phyloP scores from a whole-genome alignment of 2,888 invertebrate species.

The Melinopterus prodromus region DNA sequence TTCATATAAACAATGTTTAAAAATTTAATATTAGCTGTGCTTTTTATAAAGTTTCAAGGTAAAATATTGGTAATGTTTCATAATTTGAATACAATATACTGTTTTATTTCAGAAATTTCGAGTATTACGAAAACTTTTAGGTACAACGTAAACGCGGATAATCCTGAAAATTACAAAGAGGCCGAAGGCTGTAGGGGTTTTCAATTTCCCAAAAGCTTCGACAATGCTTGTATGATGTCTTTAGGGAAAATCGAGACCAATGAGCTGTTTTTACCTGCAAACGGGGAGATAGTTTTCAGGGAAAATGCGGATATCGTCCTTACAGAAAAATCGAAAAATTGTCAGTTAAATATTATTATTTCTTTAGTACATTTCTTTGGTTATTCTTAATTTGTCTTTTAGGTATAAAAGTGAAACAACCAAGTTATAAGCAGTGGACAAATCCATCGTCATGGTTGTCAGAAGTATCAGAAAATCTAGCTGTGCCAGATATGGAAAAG shows the following conservation, averaged over 20 bases:
- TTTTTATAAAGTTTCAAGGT: too few relatives aligned
- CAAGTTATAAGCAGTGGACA: background rate
- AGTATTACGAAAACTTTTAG: background rate
- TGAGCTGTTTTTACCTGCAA: constrained; percentile 27
- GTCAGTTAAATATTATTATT: constrained; percentile 19
- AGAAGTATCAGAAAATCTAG: constrained; percentile 27
- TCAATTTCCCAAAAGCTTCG: constrained; percentile 29
- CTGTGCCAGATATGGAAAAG: constrained; percentile 35
- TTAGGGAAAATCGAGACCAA: constrained; percentile 27
- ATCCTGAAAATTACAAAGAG: constrained; percentile 24
- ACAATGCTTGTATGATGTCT: constrained; percentile 30
- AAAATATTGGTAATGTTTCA: too few relatives aligned
- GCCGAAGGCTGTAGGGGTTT: constrained; percentile 31
- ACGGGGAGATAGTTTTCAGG: constrained; percentile 27
- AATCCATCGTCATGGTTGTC: constrained; percentile 32
- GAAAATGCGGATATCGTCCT: constrained; percentile 29
- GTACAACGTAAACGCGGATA: constrained; percentile 28
- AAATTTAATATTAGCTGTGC: too few relatives aligned
- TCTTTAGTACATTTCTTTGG: background rate
- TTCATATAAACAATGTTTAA: too few relatives aligned
- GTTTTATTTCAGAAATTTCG: background rate
- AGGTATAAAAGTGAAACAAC: constrained; percentile 27
- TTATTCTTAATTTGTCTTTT: too few relatives aligned
- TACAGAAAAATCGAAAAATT: constrained; percentile 21
- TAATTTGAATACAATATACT: background rate